Evolutionary conservation across 2,888 invertebrate species (phyloP), one percentile per base, ranked within the genome.

Genomic region (Synanthedon myopaeformis): DNA sequence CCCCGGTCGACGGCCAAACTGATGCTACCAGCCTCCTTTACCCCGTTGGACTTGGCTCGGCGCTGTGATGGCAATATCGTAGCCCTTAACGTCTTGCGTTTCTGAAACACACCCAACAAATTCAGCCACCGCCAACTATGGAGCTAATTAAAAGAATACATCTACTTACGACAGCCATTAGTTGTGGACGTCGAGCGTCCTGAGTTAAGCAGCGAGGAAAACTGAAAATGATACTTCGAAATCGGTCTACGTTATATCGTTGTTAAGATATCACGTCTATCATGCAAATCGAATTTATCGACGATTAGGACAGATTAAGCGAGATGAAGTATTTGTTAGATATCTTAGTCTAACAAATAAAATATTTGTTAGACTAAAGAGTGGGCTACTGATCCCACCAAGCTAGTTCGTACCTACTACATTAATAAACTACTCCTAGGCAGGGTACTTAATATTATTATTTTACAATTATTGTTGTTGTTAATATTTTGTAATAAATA

Each of bases 11-110:
- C 94, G 0, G 92, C 93, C 67, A 94, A 81, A 67, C 94, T 95
- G 62, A 95, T 94, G 52, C 93, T 94, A 10, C 92, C 91, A 0
- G 94, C 91, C 74, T 94, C 94, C 67, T 92, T 93, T 50, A 94
- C 91, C 5, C 94, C 94, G 67, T 94, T 94, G 13, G 93, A 92
- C 79, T 94, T 93, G 53, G 92, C 90, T 42, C 93, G 90, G 42
- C 95, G 90, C 78, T 95, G 95, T 59, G 92, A 89, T n/a, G 89
- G 91, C 64, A 94, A 90, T 63, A 95, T 89, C 0, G 95, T 92
- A 51, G 95, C 94, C 53, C 96, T 90, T 61, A 96, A 82, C 1
- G 93, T 93, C 83, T 96, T 96, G 53, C 96, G 92, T 89, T 97
- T 97, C 97, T 97, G 88, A 57, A 91, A 89, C 65, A 59, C 59